Conservation (phyloP, 2,888 invertebrate genomes). For the Agrotis segetum region DNA sequence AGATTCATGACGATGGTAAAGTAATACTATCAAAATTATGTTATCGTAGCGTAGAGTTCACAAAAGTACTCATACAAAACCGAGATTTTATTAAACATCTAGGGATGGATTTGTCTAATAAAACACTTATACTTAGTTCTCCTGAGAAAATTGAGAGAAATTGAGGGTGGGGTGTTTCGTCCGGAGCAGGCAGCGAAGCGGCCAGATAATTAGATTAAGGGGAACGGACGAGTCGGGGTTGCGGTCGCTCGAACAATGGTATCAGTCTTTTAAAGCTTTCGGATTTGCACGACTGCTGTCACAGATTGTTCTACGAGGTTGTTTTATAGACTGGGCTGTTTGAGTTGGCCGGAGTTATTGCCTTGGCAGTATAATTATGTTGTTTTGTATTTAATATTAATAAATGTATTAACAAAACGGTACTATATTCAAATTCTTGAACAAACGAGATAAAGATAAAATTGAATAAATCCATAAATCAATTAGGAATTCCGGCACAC, state of each 20-base stretch:
- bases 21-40: background rate
- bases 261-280: slow-evolving; percentile 81
- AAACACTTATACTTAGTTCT: slow-evolving; percentile 82
- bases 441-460: background rate
- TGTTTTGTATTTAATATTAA: slow-evolving; percentile 6
- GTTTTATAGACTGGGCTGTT: slow-evolving; percentile 56
- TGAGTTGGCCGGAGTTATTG: background rate
- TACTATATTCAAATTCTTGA: background rate
- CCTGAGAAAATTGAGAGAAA: slow-evolving; percentile 79
- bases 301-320: slow-evolving; percentile 71
- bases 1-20: background rate
- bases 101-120: slow-evolving; percentile 80
- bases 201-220: slow-evolving; percentile 89
- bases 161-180: slow-evolving; percentile 77
- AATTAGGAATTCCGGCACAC: slow-evolving; percentile 4
- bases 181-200: slow-evolving; percentile 83
- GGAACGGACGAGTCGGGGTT: slow-evolving; percentile 81
- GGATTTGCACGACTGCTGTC: slow-evolving; percentile 78
- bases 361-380: background rate
- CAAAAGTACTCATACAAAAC: slow-evolving; percentile 70
- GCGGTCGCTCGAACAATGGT: slow-evolving; percentile 82
- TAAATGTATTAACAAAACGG: background rate
- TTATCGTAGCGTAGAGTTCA: background rate
- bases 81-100: slow-evolving; percentile 74
- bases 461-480: slow-evolving; percentile 17